Evolutionary conservation across 2,113 vertebrate species (phyloP), one percentile per base, ranked within the genome.

Genomic region (Serinus canaria): DNA sequence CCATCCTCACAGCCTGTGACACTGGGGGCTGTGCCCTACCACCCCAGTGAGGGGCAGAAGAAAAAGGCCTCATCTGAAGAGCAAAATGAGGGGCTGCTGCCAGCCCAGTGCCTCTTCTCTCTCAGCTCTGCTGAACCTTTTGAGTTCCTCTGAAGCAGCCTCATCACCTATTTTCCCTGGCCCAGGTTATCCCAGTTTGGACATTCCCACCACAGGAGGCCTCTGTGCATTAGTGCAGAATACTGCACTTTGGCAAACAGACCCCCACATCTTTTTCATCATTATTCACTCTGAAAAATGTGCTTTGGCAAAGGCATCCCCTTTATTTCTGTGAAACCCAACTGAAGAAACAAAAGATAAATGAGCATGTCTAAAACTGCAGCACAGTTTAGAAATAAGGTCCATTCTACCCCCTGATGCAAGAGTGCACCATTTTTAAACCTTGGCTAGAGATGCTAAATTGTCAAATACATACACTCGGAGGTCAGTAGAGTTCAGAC

Each of bases 341-440:
- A 66, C 87, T 82, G 70, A 64, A 92, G 93, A 94, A 94, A 92
- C 53, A 90, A 75, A 92, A 94, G 93, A 95, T 81, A 94, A 94
- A 96, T 93, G 49, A 90, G 25, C 31, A 13, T 84, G 73, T 87
- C 80, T 90, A 84, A 81, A 46, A 56, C 68, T 47, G 64, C 58
- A 68, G 76, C 28, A 87, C n/a, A 92, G 66, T 97, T 93, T 94
- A 92, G 94, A 96, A 96, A 97, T 83, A 89, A 12, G 41, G 92
- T 58, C 86, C 83, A 89, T 83, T 92, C 83, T 82, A 75, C 46
- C 15, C 93, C 95, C 86, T 96, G 90, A 96, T 94, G 92, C 94
- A 96, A 97, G 92, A 87, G 83, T 81, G 68, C 49, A 94, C 94
- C 85, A 87, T 89, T 94, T 97, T 96, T 97, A 96, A 94, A 95